Evolutionary conservation across 2,113 vertebrate genomes (phyloP).

Genomic region (Ptyas mucosa): DNA sequence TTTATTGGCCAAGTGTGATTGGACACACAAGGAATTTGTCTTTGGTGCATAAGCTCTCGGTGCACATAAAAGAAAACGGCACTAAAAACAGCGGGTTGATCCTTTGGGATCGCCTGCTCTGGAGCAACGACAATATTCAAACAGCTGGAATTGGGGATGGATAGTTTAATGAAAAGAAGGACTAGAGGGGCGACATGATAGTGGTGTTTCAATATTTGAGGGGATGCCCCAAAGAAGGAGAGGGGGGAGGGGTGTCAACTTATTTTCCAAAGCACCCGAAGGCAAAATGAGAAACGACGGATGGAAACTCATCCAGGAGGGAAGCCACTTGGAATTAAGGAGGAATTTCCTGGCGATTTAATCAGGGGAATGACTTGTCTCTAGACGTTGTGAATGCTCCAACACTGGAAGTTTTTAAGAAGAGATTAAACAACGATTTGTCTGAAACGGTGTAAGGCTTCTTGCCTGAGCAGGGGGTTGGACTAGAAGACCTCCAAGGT

Average conservation of each 20-base stretch:
- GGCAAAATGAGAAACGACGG: neutral
- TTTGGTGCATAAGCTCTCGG: too few relatives aligned
- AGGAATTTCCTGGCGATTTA: neutral
- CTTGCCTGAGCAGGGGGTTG: too few relatives aligned
- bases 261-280: neutral
- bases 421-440: neutral
- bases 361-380: neutral
- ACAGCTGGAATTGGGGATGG: neutral
- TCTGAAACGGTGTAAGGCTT: neutral
- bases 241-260: too few relatives aligned
- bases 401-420: neutral
- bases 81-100: neutral
- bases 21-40: too few relatives aligned
- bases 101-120: neutral
- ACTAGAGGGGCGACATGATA: too few relatives aligned
- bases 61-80: neutral
- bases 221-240: neutral
- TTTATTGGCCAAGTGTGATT: too few relatives aligned
- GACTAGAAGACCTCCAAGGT: too few relatives aligned
- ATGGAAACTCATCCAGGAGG: neutral
- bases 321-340: neutral
- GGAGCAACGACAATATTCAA: neutral
- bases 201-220: neutral
- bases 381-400: too few relatives aligned
- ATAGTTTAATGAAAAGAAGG: neutral